phyloP scores from a whole-genome alignment of 2,113 vertebrate genomes.

The Cynocephalus volans region DNA sequence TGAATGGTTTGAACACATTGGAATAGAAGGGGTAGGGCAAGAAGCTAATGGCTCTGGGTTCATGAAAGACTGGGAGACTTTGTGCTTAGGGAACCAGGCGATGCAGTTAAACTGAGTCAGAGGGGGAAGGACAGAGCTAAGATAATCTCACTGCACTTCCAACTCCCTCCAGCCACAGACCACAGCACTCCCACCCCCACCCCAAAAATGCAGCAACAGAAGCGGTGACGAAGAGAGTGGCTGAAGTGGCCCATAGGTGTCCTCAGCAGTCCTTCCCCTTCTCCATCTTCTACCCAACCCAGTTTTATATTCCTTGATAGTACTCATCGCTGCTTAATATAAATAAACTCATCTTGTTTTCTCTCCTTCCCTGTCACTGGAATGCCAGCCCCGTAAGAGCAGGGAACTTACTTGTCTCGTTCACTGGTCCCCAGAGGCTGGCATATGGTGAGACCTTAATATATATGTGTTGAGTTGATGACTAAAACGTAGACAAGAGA shows the following conservation, averaged over 20 bases:
- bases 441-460: background rate
- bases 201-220: background rate
- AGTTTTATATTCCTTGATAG: background rate
- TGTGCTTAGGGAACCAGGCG: background rate
- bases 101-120: background rate
- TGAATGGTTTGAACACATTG: background rate
- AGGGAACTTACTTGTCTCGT: background rate
- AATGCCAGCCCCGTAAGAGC: background rate
- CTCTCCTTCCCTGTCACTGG: background rate
- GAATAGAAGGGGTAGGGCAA: background rate
- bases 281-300: background rate
- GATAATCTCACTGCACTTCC: background rate
- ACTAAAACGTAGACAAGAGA: background rate
- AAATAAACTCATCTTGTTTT: background rate
- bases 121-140: background rate
- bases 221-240: background rate
- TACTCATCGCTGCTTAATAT: background rate
- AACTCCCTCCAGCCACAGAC: background rate
- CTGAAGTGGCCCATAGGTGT: background rate
- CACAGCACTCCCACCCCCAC: accelerated
- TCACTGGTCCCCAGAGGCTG: background rate
- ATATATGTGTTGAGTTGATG: slow-evolving; percentile 37
- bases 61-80: background rate
- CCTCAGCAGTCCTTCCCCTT: background rate
- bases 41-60: background rate